These are phyloP conservation scores for Phalacrocorax aristotelis DNA, from an alignment of 2,113 vertebrate genomes.

Conservation along the genomic window DNA sequence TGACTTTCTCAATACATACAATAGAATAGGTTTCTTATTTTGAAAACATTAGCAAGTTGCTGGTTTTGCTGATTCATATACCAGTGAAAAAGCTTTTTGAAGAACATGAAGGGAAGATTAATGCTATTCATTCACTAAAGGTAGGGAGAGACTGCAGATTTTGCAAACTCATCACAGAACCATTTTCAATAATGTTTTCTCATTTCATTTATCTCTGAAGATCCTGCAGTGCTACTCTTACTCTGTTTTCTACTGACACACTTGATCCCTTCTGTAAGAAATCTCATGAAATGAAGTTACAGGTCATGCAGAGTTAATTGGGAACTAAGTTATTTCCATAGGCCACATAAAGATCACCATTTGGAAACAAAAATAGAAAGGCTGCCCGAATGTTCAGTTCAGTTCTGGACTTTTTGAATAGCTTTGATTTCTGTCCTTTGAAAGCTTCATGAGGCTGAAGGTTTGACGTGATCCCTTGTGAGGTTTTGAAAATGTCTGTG, in stretches of 20 bases:
- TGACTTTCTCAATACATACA: background rate
- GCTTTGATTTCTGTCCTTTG: background rate
- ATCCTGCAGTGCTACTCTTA: fast-evolving
- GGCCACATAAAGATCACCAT: background rate
- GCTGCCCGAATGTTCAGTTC: background rate
- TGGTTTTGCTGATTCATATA: background rate
- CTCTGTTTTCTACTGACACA: background rate
- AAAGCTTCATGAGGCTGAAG: background rate
- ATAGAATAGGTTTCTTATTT: background rate
- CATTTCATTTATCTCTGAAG: background rate
- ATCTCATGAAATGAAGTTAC: background rate
- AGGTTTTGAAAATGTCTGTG: background rate
- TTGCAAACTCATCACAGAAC: background rate
- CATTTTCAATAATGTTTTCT: background rate
- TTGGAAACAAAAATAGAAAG: background rate
- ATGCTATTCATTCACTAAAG: background rate
- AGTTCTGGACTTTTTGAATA: background rate
- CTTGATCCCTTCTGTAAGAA: background rate
- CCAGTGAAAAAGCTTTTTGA: background rate
- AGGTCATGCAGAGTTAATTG: background rate
- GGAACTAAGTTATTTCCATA: background rate
- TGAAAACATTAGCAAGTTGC: background rate
- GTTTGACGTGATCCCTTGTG: background rate
- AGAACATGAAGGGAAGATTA: background rate
- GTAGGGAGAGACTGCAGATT: background rate